Base-by-base conservation (phyloP, 2,888 invertebrate genomes). In the Baronia brevicornis region DNA sequence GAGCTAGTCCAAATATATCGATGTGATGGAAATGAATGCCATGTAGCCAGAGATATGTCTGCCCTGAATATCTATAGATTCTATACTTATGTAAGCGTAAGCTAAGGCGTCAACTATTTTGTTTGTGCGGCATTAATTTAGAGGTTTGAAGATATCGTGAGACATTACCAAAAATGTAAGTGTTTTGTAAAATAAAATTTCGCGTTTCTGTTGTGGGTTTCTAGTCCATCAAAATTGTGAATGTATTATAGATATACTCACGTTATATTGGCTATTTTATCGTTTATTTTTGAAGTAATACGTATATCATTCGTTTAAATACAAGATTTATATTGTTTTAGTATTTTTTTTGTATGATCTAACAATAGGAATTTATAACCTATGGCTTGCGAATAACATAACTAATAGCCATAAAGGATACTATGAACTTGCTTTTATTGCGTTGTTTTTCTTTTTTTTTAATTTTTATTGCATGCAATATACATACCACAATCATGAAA, bases 341-440 rank as follows among this genome's bases (percentile, higher is more conserved):
- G n/a, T 70, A 71, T 60, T 70, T 59, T 60, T 69, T 70, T 74
- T 73, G 62, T 71, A 70, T 74, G 61, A 60, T 72, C 77, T 82
- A 82, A 82, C 80, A 74, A 72, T 82, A 80, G 77, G 50, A 54
- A 57, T 51, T 79, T 78, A 71, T 62, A 65, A 72, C 59, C 69
- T 69, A 77, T 74, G 82, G 82, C 82, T 82, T 84, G 82, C 82
- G 38, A 82, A 80, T 84, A 84, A 84, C 82, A 73, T 61, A 68
- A 78, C 71, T 80, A 77, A 82, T 77, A 59, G 79, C 82, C 82
- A 73, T 73, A 66, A 65, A 65, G 58, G 67, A 69, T 69, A 74
- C 68, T 72, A 71, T 72, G 60, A 72, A 72, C 50, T 75, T 63
- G 82, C 82, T 82, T 82, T 54, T 70, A 66, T 72, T 72, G 82